Percentiles rank a stretch among this genome's conserved stretches.
These are phyloP conservation scores for Sipha flava DNA, from an alignment of 1,140 invertebrate genomes.

Conservation along the genomic window DNA sequence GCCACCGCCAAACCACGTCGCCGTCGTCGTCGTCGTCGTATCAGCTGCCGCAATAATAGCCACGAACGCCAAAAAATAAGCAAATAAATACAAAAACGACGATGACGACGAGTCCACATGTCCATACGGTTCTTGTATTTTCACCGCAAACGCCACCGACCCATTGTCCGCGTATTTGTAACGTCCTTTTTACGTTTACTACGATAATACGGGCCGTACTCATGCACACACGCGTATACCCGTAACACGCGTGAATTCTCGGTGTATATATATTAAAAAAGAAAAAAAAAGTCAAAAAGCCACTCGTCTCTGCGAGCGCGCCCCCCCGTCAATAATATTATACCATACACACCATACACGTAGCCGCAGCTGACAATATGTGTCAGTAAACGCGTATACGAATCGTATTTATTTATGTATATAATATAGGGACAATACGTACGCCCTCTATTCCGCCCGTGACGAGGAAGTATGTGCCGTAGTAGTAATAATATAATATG, in stretches of 20 bases:
- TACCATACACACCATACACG: background rate
- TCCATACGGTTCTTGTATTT: no score
- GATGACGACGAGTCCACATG: no score
- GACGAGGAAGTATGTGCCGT: background rate
- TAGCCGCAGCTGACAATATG: background rate
- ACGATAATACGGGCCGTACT: background rate
- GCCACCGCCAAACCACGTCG: no score
- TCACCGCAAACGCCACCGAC: background rate
- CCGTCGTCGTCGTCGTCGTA: no score
- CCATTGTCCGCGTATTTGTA: slow-evolving; percentile 16
- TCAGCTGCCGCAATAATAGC: no score
- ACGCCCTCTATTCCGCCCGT: background rate
- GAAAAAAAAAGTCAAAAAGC: slow-evolving; percentile 24
- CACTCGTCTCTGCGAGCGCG: background rate
- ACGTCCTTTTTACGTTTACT: slow-evolving; percentile 14
- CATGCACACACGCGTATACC: background rate
- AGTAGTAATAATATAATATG: background rate
- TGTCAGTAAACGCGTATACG: background rate
- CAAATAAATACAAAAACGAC: no score
- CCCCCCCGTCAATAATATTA: background rate
- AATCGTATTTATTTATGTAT: background rate
- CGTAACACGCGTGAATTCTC: background rate
- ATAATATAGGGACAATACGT: background rate
- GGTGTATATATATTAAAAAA: background rate
- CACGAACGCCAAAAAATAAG: no score